A percentile compares a stretch with the other conserved stretches of the same genome.
These are phyloP conservation scores for Lagopus leucura DNA, from an alignment of 2,113 vertebrate genomes.

Conservation along the genomic window DNA sequence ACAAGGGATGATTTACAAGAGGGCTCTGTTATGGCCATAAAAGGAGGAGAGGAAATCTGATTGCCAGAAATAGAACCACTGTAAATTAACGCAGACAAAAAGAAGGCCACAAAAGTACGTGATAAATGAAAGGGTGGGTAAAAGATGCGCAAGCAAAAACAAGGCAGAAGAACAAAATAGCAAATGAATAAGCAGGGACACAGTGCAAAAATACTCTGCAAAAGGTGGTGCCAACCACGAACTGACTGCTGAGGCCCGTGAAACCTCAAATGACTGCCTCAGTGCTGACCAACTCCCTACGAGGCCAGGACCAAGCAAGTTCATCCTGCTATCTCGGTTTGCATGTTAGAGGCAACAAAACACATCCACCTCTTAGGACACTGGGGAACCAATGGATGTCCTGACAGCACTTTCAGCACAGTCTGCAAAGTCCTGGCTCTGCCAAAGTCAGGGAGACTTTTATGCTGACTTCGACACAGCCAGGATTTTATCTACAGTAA, in stretches of 20 bases:
- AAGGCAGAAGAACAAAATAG: not conserved
- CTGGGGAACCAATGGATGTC: not conserved
- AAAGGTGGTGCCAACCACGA: not conserved
- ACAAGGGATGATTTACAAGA: conserved; percentile 34
- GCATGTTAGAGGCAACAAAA: not conserved
- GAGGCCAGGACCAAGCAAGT: not conserved
- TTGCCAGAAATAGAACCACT: conserved; percentile 44
- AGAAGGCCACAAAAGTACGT: not conserved
- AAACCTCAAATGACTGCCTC: not conserved
- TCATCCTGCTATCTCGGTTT: not conserved
- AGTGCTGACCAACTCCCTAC: not conserved
- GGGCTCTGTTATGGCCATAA: conserved; percentile 27
- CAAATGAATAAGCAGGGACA: not conserved
- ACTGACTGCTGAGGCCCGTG: not conserved
- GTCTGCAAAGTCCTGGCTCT: not conserved
- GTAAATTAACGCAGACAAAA: not conserved
- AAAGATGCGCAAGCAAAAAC: conserved; percentile 23
- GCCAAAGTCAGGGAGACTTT: not conserved
- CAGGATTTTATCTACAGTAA: not conserved
- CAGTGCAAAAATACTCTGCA: not conserved
- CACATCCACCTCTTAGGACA: not conserved
- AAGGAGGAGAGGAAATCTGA: conserved; percentile 65
- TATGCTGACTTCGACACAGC: accelerated
- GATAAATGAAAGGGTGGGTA: not conserved
- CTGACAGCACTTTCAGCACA: accelerated